phyloP scores from a whole-genome alignment of 2,797 vertebrate genomes.

The Ataeniobius toweri region DNA sequence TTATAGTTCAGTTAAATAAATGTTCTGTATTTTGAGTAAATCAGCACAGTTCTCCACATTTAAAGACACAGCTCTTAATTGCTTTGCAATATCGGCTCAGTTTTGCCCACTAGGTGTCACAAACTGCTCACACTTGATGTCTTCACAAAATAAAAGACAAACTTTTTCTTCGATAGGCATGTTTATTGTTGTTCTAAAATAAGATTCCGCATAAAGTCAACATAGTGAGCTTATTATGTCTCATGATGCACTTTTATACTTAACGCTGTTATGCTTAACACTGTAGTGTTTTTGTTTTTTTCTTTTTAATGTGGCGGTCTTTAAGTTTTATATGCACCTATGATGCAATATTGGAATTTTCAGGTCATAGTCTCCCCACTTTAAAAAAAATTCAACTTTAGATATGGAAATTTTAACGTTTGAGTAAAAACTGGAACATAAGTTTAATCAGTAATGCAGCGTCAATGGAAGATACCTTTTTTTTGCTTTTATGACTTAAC shows the following conservation, averaged over 20 bases:
- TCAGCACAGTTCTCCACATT: neutral
- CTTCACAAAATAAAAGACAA: neutral
- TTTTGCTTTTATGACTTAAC: too few relatives aligned
- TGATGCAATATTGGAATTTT: neutral
- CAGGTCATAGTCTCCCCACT: neutral
- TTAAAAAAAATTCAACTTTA: neutral
- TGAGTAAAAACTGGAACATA: neutral
- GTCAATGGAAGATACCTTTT: too few relatives aligned
- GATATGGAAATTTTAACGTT: neutral
- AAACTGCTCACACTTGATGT: neutral
- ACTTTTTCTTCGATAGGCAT: neutral
- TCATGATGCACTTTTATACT: too few relatives aligned
- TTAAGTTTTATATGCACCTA: too few relatives aligned
- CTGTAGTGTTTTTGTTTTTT: too few relatives aligned
- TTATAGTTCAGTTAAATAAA: neutral
- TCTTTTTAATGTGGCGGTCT: too few relatives aligned
- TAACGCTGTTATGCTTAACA: too few relatives aligned
- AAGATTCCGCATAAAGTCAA: neutral
- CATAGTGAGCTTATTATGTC: neutral
- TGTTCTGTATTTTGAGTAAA: neutral
- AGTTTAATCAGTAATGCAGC: neutral
- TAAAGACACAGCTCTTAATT: neutral
- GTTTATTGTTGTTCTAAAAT: neutral
- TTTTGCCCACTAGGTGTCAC: slow-evolving; percentile 37
- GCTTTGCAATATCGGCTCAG: neutral